A percentile compares a stretch with the other conserved stretches of the same genome.
Evolutionary conservation across 2,888 invertebrate species (phyloP).

Genomic region (Drosophila affinis): DNA sequence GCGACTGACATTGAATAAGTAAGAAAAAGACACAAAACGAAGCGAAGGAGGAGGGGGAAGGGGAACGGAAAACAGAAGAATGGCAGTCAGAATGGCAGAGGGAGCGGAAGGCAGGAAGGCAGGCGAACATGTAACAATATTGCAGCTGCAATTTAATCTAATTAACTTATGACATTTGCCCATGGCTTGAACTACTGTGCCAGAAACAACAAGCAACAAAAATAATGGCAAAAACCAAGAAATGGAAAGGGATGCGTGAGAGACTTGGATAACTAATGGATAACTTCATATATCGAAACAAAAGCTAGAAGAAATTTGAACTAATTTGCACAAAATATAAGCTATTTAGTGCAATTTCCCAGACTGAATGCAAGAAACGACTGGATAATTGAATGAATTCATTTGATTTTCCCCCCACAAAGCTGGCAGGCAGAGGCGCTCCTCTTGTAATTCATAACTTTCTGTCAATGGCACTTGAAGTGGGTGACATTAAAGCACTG

Average conservation of each 20-base stretch:
- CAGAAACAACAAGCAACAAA: slow-evolving; percentile 51
- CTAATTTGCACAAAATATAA: not conserved
- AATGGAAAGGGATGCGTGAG: no score
- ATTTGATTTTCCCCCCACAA: not conserved
- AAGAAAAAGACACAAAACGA: slow-evolving; percentile 8
- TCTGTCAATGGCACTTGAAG: slow-evolving; percentile 10
- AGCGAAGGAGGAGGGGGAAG: slow-evolving; percentile 10
- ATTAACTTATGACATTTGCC: slow-evolving; percentile 75
- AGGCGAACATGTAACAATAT: slow-evolving; percentile 48
- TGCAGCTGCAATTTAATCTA: slow-evolving; percentile 62
- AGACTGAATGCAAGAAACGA: not conserved
- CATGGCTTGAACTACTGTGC: slow-evolving; percentile 72
- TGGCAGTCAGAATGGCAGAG: not conserved
- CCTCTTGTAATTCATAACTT: slow-evolving; percentile 19
- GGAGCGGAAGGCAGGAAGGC: slow-evolving; percentile 7
- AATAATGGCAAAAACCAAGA: not conserved
- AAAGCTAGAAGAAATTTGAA: not conserved
- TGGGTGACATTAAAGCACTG: slow-evolving; percentile 27
- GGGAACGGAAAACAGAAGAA: slow-evolving; percentile 7
- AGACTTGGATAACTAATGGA: no score
- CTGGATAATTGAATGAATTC: not conserved
- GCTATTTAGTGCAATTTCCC: not conserved
- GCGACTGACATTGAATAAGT: slow-evolving; percentile 80
- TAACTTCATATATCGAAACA: no score
- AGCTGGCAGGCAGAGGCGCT: not conserved